phyloP scores from a whole-genome alignment of 2,797 vertebrate genomes.

The Peromyscus nudipes region DNA sequence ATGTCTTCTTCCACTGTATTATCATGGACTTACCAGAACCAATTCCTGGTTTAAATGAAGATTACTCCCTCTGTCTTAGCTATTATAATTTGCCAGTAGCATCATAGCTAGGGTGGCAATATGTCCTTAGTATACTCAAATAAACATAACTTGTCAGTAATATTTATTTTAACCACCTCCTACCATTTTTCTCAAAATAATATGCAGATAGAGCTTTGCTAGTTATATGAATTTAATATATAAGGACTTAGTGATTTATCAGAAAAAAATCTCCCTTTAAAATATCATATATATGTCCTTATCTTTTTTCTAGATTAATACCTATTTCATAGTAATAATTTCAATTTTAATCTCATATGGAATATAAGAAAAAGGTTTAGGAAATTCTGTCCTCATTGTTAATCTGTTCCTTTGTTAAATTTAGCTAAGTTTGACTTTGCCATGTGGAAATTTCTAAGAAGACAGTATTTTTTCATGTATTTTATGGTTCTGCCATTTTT shows the following conservation, averaged over 20 bases:
- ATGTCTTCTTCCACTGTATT: neutral
- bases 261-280: neutral
- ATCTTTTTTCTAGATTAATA: neutral
- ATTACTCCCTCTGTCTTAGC: neutral
- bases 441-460: neutral
- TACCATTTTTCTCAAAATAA: neutral
- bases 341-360: neutral
- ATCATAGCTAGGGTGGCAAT: neutral
- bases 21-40: neutral
- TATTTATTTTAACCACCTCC: neutral
- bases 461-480: neutral
- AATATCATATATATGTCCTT: accelerated
- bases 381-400: neutral
- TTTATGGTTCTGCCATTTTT: neutral
- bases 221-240: neutral
- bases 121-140: neutral
- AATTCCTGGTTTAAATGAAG: neutral
- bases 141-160: neutral
- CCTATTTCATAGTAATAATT: neutral
- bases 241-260: neutral
- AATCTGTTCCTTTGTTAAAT: neutral
- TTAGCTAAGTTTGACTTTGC: neutral
- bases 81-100: neutral
- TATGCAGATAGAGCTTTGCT: neutral
- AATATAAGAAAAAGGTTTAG: neutral